Base-by-base conservation (phyloP, 2,888 invertebrate species). In the Mythimna pallens region DNA sequence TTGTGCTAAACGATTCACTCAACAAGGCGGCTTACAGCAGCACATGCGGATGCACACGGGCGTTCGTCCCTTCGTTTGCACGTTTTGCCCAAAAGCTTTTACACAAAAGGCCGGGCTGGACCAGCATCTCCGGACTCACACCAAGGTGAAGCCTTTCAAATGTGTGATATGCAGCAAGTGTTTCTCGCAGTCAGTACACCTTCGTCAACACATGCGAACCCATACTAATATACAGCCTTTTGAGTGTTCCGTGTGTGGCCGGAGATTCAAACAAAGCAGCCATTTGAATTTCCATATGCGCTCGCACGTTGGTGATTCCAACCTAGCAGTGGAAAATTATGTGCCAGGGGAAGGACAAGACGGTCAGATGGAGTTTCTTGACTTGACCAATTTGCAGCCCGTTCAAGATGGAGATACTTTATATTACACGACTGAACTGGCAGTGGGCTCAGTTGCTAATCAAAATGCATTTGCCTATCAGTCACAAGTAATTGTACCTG, bases 191-290 rank as follows among this genome's bases (percentile, higher is more conserved):
- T 96, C 96, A 0, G 96, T 96, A 2, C 96, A 96, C 75, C 88
- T 96, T 52, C 89, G 94, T 2, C 96, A 96, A 83, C 96, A 96
- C 84, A 96, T 96, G 96, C 89, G 96, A 0, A 96, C 96, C 0
- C 96, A 96, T 80, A 96, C 96, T 0, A 96, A 96, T 80, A 95
- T 96, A 63, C 96, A 96, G 78, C 96, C 96, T 0, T 96, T 96
- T 78, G 93, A 93, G 81, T 96, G 96, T 80, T 89, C 92, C 0
- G 86, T 94, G 0, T 96, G 96, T 70, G 91, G 92, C 2, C 89
- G 94, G 50, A 89, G 94, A 57, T 96, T 96, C 70, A 96, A 96
- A 70, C 96, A 96, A 86, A 95, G 95, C 73, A 95, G 96, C 79
- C 96, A 96, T 83, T 88, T 96, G 70, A 96, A 96, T 76, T 95